phyloP scores from a whole-genome alignment of 1,140 invertebrate species.

The Halyomorpha halys region DNA sequence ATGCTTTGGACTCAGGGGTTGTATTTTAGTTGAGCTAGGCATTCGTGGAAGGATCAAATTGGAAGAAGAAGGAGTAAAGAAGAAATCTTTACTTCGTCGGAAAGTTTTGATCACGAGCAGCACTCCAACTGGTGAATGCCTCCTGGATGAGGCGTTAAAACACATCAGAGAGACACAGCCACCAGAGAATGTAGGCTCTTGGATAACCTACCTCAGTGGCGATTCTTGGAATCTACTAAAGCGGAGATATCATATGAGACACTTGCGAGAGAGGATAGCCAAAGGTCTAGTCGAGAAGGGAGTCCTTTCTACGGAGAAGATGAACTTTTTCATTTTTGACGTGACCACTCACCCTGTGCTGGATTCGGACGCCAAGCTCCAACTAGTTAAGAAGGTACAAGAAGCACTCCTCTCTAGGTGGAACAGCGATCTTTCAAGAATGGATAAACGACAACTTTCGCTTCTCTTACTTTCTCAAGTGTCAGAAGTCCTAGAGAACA shows the following conservation, averaged over 20 bases:
- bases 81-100: neutral
- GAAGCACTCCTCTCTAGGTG: neutral
- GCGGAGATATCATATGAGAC: neutral
- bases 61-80: neutral
- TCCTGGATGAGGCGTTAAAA: slow-evolving; percentile 10
- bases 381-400: neutral
- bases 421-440: slow-evolving; percentile 1
- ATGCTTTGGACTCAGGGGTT: neutral
- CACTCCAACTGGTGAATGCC: neutral
- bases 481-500: slow-evolving; percentile 7
- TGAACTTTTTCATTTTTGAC: neutral
- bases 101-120: neutral
- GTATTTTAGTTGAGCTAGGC: slow-evolving; percentile 5
- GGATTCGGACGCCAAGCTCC: neutral
- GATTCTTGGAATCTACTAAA: slow-evolving; percentile 8
- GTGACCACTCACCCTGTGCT: neutral
- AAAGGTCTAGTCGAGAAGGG: slow-evolving; percentile 15
- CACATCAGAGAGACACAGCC: neutral
- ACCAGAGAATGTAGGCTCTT: neutral
- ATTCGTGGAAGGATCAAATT: slow-evolving; percentile 3
- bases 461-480: neutral
- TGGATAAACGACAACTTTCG: neutral
- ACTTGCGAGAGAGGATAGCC: slow-evolving; percentile 4
- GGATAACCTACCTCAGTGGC: slow-evolving; percentile 3
- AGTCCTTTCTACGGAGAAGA: neutral